phyloP scores from a whole-genome alignment of 1,140 invertebrate species.

The Coptotermes formosanus region DNA sequence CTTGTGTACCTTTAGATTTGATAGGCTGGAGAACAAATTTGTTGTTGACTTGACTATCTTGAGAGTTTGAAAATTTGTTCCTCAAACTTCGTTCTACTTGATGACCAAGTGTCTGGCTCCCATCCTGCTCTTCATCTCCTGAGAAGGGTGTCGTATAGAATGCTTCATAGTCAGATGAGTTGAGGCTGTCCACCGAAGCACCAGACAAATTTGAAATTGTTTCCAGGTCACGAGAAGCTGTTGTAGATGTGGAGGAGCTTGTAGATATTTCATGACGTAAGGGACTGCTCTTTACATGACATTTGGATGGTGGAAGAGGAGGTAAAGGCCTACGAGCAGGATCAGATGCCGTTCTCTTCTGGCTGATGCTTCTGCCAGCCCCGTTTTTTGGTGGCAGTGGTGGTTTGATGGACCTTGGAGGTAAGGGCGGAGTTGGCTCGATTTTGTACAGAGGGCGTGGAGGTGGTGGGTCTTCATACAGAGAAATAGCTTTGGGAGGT shows the following conservation, averaged over 20 bases:
- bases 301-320: background rate
- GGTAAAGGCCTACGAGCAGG: slow-evolving; percentile 32
- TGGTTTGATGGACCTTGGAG: slow-evolving; percentile 43
- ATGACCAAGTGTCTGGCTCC: background rate
- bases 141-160: slow-evolving; percentile 28
- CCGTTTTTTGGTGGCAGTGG: slow-evolving; percentile 61
- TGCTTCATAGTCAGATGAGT: slow-evolving; percentile 49
- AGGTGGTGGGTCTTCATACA: slow-evolving; percentile 61
- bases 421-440: slow-evolving; percentile 39
- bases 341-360: background rate
- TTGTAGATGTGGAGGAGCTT: slow-evolving; percentile 16
- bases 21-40: too few species aligned
- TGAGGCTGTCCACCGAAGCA: slow-evolving; percentile 46
- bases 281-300: background rate
- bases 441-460: slow-evolving; percentile 43
- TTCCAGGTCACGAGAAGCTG: slow-evolving; percentile 20
- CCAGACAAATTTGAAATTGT: slow-evolving; percentile 42
- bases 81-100: slow-evolving; percentile 10
- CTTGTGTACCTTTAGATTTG: background rate
- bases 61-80: background rate
- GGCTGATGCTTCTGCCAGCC: slow-evolving; percentile 53
- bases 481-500: slow-evolving; percentile 44
- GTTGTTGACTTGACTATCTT: too few species aligned
- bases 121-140: slow-evolving; percentile 3
- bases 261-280: background rate